Evolutionary conservation across 2,113 vertebrate species (phyloP), one percentile per base, ranked within the genome.

Genomic region (Brachirus orientalis): DNA sequence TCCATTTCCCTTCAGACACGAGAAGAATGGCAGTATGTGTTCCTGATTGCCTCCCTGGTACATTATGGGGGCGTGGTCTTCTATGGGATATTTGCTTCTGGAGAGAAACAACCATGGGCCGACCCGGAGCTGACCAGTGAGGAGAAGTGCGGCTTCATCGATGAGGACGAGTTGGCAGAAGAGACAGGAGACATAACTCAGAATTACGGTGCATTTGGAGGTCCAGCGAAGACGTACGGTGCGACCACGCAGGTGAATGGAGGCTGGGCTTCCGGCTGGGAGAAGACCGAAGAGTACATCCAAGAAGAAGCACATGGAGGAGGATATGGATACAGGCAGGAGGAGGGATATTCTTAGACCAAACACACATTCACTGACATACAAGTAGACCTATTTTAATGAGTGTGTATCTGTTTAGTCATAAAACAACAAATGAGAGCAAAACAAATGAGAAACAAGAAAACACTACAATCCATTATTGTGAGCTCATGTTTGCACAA

Each of bases 11-110:
- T 67, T 19, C 88, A 99, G 98, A 96, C 95, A 11, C 95, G 97
- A 16, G 96, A 98, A 76, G 98, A 99, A 57, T 99, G 98, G 97
- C 98, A 99, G 88, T 98, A 96, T 0, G 98, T 99, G 77, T 99
- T 99, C 92, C 95, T 99, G 69, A 99, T 99, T 2, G 97, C 98
- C 53, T 94, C 98, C 46, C 37, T 99, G 43, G 97, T 98, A 53
- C 98, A 99, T 79, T 99, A 99, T 0, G 96, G 96, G 0, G 98
- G 98, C 1, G 97, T 99, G 28, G 84, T 99, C 75, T 99, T 99
- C 93, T 99, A 99, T 1, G 97, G 95, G 18, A 62, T 99, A 87
- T 99, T 99, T 83, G 98, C 98, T 18, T 99, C 98, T 0, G 98
- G 98, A 58, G 98, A 99, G 72, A 98, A 99, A 53, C 98, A 99